A percentile compares a stretch with the other conserved stretches of the same genome.
These are phyloP conservation scores for Gnathonemus echidnorhynchus DNA, from an alignment of 2,113 vertebrate species.

Conservation along the genomic window DNA sequence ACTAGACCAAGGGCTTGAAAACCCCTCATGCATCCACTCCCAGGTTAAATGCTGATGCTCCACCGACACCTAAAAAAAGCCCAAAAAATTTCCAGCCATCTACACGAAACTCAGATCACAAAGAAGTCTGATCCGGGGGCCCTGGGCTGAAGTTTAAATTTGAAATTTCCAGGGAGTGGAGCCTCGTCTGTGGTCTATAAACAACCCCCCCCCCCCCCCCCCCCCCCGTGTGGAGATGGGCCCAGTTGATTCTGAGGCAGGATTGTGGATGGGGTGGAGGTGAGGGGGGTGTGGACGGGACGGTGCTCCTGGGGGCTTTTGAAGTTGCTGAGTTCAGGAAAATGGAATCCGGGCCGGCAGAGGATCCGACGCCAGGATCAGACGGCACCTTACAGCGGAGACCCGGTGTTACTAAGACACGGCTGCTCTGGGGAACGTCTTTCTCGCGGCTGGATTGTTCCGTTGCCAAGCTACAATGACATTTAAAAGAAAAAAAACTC, in stretches of 20 bases:
- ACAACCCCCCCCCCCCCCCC: conserved; percentile 19
- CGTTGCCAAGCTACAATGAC: conserved; percentile 9
- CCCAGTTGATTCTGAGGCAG: conserved; percentile 22
- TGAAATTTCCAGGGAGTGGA: not conserved
- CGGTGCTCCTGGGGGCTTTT: conserved; percentile 23
- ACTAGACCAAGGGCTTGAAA: not conserved
- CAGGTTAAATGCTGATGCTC: not conserved
- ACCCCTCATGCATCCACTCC: not conserved
- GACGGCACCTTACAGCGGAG: not conserved
- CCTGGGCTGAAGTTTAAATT: not conserved
- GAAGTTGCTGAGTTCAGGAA: conserved; percentile 41
- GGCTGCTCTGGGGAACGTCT: not conserved
- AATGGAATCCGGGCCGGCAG: conserved; percentile 30
- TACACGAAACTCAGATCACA: not conserved
- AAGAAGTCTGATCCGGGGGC: not conserved
- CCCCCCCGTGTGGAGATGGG: conserved; percentile 3
- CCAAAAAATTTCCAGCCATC: not conserved
- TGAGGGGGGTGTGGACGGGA: conserved; percentile 27
- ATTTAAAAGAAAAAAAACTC: not conserved
- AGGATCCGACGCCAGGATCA: not conserved
- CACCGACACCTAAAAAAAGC: not conserved
- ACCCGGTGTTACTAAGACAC: not conserved
- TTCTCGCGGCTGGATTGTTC: not conserved
- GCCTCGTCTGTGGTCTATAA: not conserved
- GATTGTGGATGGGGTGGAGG: conserved; percentile 14